Evolutionary conservation across 2,797 vertebrate species (phyloP).

Genomic region (Leucoraja ocellata): DNA sequence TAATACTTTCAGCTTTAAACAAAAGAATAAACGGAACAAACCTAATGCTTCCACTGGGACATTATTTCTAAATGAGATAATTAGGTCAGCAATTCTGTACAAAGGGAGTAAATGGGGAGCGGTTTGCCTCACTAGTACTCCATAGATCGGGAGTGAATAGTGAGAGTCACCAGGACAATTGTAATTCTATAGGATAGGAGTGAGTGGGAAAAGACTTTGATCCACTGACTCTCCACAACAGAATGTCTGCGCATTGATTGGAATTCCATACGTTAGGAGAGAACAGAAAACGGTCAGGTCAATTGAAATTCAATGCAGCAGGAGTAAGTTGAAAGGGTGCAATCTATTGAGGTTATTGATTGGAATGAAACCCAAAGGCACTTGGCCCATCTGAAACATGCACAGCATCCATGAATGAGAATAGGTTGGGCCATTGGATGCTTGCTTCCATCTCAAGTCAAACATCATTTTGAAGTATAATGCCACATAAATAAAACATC

Average conservation of each 20-base stretch:
- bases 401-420: conserved; percentile 43
- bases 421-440: conserved; percentile 34
- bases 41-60: background rate
- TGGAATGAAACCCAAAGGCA: conserved; percentile 56
- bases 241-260: background rate
- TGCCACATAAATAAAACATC: conserved; percentile 29
- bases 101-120: background rate
- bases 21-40: conserved; percentile 25
- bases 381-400: conserved; percentile 41
- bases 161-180: background rate
- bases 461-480: background rate
- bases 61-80: background rate
- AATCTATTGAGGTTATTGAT: conserved; percentile 56
- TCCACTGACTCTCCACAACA: background rate
- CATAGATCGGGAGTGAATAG: background rate
- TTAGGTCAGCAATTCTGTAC: conserved; percentile 5
- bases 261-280: background rate
- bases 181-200: background rate
- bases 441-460: background rate
- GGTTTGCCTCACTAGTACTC: too few relatives aligned
- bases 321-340: conserved; percentile 40
- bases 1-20: conserved; percentile 18
- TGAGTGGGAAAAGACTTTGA: background rate
- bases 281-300: conserved; percentile 50
- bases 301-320: conserved; percentile 38